Base-by-base conservation (phyloP, 2,797 vertebrate genomes). In the Amblyraja radiata region DNA sequence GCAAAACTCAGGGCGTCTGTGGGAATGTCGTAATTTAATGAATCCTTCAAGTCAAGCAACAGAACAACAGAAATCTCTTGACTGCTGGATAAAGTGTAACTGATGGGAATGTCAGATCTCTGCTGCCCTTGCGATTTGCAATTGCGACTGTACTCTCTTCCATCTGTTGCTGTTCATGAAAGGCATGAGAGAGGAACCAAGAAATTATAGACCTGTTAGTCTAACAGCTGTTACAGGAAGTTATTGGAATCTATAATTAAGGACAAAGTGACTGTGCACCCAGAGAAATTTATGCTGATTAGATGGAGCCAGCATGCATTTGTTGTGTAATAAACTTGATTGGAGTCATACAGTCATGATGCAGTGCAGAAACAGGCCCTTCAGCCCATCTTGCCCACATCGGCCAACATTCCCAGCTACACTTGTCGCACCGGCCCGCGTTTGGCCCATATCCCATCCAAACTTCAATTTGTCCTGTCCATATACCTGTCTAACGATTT, bases 211-310 rank as follows among this genome's bases (percentile, higher is more conserved):
- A 65, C 61, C 84, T 88, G 84, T 88, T 65, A 88, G 84, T 65
- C 13, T 32, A 65, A 88, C 84, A 88, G 63, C 84, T 88, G 84
- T 65, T 88, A 23, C 65, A n/a, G 61, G 61, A 88, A 32, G 61
- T 65, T 88, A 88, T 65, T 88, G 84, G 84, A 88, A 88, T 88
- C 13, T 88, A 16, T 88, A 88, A 88, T 88, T 65, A 88, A 88
- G 84, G 84, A 65, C 84, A 88, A n/a, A 63, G 13, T 65, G 61
- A 86, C 28, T 63, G 83, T 18, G 61, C 16, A 88, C 61, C 63
- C 9, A 32, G 5, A 88, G 61, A 36, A 88, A 88, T 88, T 32
- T 65, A n/a, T 63, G 61, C 28, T 65, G 58, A 65, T 88, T 32
- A 88, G 58, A 63, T 23, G 61, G 25, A 84, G 11, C 54, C 54